These are phyloP conservation scores for Salvelinus fontinalis DNA, from an alignment of 2,113 vertebrate genomes.

Conservation along the genomic window DNA sequence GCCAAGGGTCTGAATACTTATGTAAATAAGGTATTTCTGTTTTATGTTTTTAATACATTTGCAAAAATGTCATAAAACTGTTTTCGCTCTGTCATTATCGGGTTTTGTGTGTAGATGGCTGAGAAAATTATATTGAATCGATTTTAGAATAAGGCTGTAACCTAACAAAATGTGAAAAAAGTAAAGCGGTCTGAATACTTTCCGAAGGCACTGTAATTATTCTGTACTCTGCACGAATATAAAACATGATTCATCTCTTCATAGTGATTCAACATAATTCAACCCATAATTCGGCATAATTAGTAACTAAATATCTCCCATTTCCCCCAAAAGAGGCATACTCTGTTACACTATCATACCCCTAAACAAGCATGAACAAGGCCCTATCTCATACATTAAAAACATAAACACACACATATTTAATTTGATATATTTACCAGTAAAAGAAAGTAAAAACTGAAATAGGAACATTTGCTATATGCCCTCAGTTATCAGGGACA, in stretches of 20 bases:
- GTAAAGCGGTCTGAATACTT: no score
- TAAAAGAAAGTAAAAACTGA: background rate
- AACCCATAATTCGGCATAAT: background rate
- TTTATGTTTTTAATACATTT: no score
- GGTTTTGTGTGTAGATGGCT: no score
- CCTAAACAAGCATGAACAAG: background rate
- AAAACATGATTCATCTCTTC: background rate
- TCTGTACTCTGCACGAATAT: conserved; percentile 2
- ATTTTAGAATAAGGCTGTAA: no score
- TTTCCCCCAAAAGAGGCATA: background rate
- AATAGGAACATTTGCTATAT: background rate
- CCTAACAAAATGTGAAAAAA: no score
- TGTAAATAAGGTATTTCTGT: no score
- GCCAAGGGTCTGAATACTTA: no score
- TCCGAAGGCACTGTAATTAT: no score
- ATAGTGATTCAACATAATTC: background rate
- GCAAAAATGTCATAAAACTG: no score
- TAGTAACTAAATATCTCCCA: background rate
- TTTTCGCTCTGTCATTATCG: no score
- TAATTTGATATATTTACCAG: background rate
- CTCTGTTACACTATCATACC: background rate
- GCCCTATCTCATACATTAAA: background rate
- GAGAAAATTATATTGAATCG: no score
- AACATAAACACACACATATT: background rate
- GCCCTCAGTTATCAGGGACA: background rate